Conservation (phyloP, 2,113 vertebrate species). For the Sturnira hondurensis region DNA sequence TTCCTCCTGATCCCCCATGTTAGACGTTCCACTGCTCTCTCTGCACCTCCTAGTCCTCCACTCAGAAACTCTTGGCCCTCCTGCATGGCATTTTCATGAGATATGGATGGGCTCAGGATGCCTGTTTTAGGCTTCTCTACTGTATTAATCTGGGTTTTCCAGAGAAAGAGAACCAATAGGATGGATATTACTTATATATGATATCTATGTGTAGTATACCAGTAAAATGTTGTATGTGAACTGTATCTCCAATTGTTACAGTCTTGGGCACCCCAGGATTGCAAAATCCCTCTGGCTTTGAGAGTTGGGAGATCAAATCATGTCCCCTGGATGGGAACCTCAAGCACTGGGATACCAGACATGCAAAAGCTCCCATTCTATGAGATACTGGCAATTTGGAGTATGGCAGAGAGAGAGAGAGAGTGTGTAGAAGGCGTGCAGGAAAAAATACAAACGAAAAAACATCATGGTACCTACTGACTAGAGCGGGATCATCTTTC, state of each 20-base stretch:
- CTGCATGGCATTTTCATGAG: background rate
- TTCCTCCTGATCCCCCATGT: background rate
- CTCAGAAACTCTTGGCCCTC: too few relatives aligned
- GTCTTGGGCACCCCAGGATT: background rate
- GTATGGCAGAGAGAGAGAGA: background rate
- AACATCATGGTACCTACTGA: background rate
- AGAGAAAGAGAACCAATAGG: too few relatives aligned
- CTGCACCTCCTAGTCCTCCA: background rate
- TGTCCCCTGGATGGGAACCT: background rate
- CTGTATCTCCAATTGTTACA: background rate
- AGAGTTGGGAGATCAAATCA: background rate
- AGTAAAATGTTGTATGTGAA: too few relatives aligned
- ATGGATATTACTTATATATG: too few relatives aligned
- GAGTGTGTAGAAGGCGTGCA: background rate
- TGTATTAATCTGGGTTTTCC: too few relatives aligned
- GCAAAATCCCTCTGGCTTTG: background rate
- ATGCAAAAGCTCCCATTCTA: background rate
- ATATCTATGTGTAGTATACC: too few relatives aligned
- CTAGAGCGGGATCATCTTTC: background rate
- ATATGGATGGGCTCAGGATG: too few relatives aligned
- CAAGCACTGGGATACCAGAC: background rate
- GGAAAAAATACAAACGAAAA: background rate
- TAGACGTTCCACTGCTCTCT: background rate
- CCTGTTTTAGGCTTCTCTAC: too few relatives aligned
- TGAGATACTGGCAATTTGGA: background rate